Base-by-base conservation (phyloP, 2,113 vertebrate species). In the Rhagologus leucostigma region DNA sequence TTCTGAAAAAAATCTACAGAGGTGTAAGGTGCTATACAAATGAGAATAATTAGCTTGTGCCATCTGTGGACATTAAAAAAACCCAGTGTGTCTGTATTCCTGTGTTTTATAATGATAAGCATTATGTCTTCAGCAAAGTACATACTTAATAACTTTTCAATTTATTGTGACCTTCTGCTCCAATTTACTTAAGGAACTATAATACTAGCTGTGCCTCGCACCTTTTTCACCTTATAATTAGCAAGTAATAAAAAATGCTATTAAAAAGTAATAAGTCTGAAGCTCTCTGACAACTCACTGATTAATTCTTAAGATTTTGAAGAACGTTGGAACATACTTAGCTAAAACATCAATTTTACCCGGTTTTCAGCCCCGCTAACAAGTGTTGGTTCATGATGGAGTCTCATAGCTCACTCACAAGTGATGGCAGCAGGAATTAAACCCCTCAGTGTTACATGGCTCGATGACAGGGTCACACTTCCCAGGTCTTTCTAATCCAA, bases 241-340 rank as follows among this genome's bases (percentile, higher is more conserved):
- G 91, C 96, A 97, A 97, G 97, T 92, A 94, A 96, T 96, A 98
- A 97, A 93, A 96, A 97, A 95, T 79, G 94, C 95, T 98, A 98
- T 98, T 98, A 96, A 97, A 98, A 98, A 96, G 97, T 98, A 97
- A 96, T 96, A 97, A 93, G 90, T 97, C 97, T 95, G 89, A 93
- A 81, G 87, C 94, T 97, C 96, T 97, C 95, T 88, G 97, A 98
- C 98, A 98, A 98, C 96, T 96, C 97, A 92, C 95, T 97, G 98
- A 98, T 98, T 98, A 98, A 98, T 98, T 97, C 94, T 96, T 96
- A 95, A 97, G 98, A 98, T 97, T 97, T 98, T 95, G 97, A 98
- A 98, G 97, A 97, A 95, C 68, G 63, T 94, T 90, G 97, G 97
- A 98, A 98, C 98, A 89, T 92, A 95, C 97, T 98, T 95, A 97